A percentile compares a stretch with the other conserved stretches of the same genome.
phyloP scores from a whole-genome alignment of 2,888 invertebrate genomes.

The Esperia sulphurella region DNA sequence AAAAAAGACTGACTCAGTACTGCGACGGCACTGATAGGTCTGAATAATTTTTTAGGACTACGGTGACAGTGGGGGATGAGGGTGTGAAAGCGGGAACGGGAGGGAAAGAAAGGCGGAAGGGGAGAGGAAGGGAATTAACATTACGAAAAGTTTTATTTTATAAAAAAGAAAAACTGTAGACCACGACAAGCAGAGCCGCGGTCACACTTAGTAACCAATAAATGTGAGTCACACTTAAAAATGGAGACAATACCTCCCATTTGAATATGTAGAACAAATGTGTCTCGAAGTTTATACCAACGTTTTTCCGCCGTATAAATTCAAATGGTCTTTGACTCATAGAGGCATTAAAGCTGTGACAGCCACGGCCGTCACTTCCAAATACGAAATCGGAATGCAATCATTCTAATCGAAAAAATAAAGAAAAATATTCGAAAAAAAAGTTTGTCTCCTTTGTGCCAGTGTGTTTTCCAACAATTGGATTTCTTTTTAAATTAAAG shows the following conservation, averaged over 20 bases:
- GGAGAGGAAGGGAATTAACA: too few relatives aligned
- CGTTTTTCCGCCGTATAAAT: constrained; percentile 9
- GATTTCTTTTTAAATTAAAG: not conserved
- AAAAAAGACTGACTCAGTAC: too few relatives aligned
- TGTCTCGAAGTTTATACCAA: not conserved
- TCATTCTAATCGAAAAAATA: not conserved
- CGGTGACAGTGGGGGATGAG: too few relatives aligned
- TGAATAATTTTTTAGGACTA: too few relatives aligned
- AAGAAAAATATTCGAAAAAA: not conserved
- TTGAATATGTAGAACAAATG: not conserved
- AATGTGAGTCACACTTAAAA: constrained; percentile 3
- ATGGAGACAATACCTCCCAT: constrained; percentile 3
- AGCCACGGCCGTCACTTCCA: constrained; percentile 2
- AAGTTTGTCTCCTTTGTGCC: not conserved
- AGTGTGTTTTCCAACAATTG: not conserved
- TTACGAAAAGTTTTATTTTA: too few relatives aligned
- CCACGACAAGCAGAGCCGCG: too few relatives aligned
- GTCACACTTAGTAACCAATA: too few relatives aligned
- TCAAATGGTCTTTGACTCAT: constrained; percentile 7
- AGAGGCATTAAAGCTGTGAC: constrained; percentile 2
- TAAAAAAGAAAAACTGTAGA: too few relatives aligned
- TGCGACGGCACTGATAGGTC: too few relatives aligned
- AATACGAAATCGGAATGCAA: not conserved
- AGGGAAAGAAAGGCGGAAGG: too few relatives aligned
- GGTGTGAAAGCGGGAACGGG: too few relatives aligned